phyloP scores from a whole-genome alignment of 92 coral and sea anemone species.

The Siderastrea siderea region DNA sequence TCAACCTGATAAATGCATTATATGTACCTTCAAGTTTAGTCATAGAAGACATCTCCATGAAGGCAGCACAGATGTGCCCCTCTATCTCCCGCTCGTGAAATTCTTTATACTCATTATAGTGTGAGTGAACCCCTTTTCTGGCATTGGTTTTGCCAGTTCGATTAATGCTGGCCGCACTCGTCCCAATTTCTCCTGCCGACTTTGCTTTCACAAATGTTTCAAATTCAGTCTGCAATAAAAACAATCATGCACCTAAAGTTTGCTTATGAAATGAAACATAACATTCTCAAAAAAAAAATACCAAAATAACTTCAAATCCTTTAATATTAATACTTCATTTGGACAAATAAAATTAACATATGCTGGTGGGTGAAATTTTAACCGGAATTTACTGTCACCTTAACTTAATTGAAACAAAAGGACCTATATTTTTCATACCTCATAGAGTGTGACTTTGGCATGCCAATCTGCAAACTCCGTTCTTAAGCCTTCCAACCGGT shows the following conservation, averaged over 20 bases:
- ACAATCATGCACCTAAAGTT: too few relatives aligned
- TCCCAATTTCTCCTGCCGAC: conserved; percentile 8
- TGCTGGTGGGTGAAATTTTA: background rate
- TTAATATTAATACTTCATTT: background rate
- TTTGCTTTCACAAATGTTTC: background rate
- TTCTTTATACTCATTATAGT: conserved; percentile 38
- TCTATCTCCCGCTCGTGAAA: conserved; percentile 41
- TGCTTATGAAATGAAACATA: too few relatives aligned
- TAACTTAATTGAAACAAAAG: background rate
- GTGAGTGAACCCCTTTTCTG: background rate
- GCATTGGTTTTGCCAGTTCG: conserved; percentile 35
- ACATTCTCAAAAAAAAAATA: background rate
- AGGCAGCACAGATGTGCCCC: conserved; percentile 47
- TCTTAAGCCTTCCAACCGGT: conserved; percentile 25
- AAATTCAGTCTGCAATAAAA: background rate
- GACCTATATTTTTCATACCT: background rate
- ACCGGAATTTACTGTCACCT: too few relatives aligned
- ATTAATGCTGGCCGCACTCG: conserved; percentile 28
- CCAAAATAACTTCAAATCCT: background rate
- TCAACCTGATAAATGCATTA: too few relatives aligned
- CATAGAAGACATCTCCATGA: conserved; percentile 23
- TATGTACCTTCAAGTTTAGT: conserved; percentile 6
- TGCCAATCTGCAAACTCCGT: conserved; percentile 53
- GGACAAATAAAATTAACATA: background rate
- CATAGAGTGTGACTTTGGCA: conserved; percentile 30